These are phyloP conservation scores for Achroia grisella DNA, from an alignment of 1,140 invertebrate species.

Conservation along the genomic window DNA sequence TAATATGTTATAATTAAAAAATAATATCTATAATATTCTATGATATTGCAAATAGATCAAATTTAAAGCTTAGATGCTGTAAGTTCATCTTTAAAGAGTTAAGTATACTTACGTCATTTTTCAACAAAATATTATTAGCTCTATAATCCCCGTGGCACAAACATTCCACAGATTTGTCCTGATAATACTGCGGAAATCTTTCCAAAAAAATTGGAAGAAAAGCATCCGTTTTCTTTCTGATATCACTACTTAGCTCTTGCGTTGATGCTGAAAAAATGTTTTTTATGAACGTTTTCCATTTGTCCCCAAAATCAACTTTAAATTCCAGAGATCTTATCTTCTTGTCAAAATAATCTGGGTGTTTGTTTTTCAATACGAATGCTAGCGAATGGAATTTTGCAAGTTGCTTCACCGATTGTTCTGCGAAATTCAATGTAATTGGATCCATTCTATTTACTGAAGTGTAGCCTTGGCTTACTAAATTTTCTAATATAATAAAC, in stretches of 20 bases:
- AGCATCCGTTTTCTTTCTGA: conserved; percentile 2
- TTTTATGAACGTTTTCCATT: conserved; percentile 9
- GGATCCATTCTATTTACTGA: conserved; percentile 30
- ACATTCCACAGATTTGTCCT: neutral
- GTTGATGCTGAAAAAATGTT: neutral
- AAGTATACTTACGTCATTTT: conserved; percentile 11
- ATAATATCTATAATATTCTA: no score
- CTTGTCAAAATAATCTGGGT: conserved; percentile 31
- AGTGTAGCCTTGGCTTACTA: conserved; percentile 36
- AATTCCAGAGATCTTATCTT: conserved; percentile 21
- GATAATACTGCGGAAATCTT: neutral
- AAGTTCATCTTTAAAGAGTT: no score
- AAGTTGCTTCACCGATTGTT: conserved; percentile 19
- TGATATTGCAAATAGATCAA: no score
- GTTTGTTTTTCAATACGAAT: conserved; percentile 30
- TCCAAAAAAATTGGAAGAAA: neutral
- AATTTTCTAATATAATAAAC: conserved; percentile 42
- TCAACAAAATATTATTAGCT: conserved; percentile 28
- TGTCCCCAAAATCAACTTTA: conserved; percentile 11
- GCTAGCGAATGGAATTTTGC: conserved; percentile 45
- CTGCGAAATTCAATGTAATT: conserved; percentile 31
- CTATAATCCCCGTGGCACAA: conserved; percentile 33
- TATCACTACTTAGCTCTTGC: neutral
- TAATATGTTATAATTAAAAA: no score
- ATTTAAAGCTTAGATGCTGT: no score